These are phyloP conservation scores for Watsonalla binaria DNA, from an alignment of 2,888 invertebrate genomes.

Conservation along the genomic window DNA sequence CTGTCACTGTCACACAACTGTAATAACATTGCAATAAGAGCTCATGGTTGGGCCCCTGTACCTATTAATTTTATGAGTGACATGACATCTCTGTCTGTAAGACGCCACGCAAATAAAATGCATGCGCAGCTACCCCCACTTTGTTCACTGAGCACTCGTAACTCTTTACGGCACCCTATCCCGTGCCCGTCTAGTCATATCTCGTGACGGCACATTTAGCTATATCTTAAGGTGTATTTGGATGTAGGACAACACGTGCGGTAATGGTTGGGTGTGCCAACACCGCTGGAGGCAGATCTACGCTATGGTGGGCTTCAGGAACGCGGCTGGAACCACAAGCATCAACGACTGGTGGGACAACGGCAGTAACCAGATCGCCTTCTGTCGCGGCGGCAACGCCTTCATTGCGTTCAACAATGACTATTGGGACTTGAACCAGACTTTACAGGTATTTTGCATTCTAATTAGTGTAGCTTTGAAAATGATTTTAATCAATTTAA, in stretches of 20 bases:
- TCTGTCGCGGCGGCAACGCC: conserved; percentile 77
- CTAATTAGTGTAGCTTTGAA: no score
- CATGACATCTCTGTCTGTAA: no score
- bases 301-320: conserved; percentile 85
- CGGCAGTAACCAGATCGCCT: conserved; percentile 86
- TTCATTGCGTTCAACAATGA: conserved; percentile 82
- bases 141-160: no score
- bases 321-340: conserved; percentile 76
- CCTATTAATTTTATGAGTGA: no score
- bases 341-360: conserved; percentile 86
- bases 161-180: no score
- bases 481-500: no score
- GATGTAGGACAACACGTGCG: conserved; percentile 68
- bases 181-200: no score
- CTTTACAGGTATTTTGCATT: conserved; percentile 60
- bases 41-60: no score
- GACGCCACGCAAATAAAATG: no score
- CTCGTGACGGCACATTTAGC: not conserved
- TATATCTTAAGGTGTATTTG: not conserved
- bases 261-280: conserved; percentile 86
- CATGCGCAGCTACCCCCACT: no score
- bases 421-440: conserved; percentile 62
- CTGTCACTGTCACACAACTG: no score
- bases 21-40: no score
- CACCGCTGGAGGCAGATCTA: conserved; percentile 87